Conservation (phyloP, 30 jellyfish, hydroid and myxozoan species). For the Hydra vulgaris region DNA sequence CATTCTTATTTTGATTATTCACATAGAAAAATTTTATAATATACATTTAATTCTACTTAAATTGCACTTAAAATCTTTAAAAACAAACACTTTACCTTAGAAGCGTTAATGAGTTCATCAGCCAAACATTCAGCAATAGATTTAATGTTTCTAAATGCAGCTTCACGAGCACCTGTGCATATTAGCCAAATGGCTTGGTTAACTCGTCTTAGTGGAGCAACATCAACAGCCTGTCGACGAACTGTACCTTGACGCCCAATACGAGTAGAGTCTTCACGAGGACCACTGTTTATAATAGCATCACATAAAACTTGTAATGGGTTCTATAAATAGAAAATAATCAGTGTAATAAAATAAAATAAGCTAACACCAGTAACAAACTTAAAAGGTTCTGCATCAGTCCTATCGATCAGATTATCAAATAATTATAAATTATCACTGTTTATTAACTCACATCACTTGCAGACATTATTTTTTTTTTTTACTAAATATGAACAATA, state of each 20-base stretch:
- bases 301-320: conserved; percentile 86
- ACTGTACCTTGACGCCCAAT: conserved; percentile 98
- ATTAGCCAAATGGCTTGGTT: conserved; percentile 92
- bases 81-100: conserved; percentile 84
- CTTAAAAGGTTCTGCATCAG: conserved; percentile 9
- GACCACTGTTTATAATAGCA: conserved; percentile 97
- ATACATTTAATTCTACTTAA: no score
- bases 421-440: not conserved
- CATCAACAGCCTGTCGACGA: conserved; percentile 98
- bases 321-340: conserved; percentile 26
- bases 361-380: not conserved
- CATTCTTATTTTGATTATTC: no score
- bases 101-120: conserved; percentile 93
- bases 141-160: conserved; percentile 87
- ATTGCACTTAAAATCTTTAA: no score
- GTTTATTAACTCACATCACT: not conserved
- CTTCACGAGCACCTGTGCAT: conserved; percentile 98
- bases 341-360: not conserved
- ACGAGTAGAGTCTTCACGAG: conserved; percentile 99
- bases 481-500: no score
- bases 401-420: conserved; percentile 23
- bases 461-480: no score
- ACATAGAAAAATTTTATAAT: no score
- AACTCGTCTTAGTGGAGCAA: conserved; percentile 96
- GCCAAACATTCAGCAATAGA: conserved; percentile 97